phyloP scores from a whole-genome alignment of 2,797 vertebrate species.

The Sebastes taczanowskii region DNA sequence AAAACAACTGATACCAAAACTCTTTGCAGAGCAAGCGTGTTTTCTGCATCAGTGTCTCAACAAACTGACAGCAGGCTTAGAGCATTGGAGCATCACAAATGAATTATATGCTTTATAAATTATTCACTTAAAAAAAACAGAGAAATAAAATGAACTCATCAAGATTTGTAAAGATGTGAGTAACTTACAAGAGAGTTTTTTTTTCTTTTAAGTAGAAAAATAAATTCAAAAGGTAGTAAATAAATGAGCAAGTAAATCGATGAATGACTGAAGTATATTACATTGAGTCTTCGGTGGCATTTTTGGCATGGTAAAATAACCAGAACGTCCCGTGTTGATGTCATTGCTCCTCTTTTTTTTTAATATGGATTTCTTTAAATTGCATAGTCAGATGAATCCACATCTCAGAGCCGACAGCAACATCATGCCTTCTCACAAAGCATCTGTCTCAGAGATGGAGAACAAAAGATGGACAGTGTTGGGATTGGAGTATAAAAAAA shows the following conservation, averaged over 20 bases:
- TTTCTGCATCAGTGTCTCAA: slow-evolving; percentile 69
- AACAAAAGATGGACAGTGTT: slow-evolving; percentile 63
- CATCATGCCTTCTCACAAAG: slow-evolving; percentile 62
- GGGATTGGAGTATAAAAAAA: slow-evolving; percentile 69
- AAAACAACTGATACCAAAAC: slow-evolving; percentile 61
- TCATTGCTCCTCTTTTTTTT: slow-evolving; percentile 42
- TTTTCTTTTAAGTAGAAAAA: slow-evolving; percentile 75
- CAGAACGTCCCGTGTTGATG: slow-evolving; percentile 52
- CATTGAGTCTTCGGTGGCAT: slow-evolving; percentile 58
- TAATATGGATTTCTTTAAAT: slow-evolving; percentile 77
- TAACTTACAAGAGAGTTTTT: slow-evolving; percentile 61
- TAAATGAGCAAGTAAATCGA: slow-evolving; percentile 73
- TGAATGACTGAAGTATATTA: slow-evolving; percentile 70
- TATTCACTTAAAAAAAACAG: slow-evolving; percentile 68
- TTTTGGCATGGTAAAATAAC: slow-evolving; percentile 62
- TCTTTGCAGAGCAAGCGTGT: slow-evolving; percentile 56
- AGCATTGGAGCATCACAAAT: slow-evolving; percentile 69
- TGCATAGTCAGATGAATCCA: slow-evolving; percentile 85
- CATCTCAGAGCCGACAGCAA: slow-evolving; percentile 58
- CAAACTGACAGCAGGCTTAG: slow-evolving; percentile 68
- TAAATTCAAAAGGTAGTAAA: slow-evolving; percentile 72
- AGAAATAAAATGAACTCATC: slow-evolving; percentile 67
- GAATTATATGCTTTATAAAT: slow-evolving; percentile 71
- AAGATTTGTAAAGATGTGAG: slow-evolving; percentile 61
- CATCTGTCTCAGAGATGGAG: slow-evolving; percentile 64